Conservation (phyloP, 2,797 vertebrate species). For the Acipenser ruthenus region DNA sequence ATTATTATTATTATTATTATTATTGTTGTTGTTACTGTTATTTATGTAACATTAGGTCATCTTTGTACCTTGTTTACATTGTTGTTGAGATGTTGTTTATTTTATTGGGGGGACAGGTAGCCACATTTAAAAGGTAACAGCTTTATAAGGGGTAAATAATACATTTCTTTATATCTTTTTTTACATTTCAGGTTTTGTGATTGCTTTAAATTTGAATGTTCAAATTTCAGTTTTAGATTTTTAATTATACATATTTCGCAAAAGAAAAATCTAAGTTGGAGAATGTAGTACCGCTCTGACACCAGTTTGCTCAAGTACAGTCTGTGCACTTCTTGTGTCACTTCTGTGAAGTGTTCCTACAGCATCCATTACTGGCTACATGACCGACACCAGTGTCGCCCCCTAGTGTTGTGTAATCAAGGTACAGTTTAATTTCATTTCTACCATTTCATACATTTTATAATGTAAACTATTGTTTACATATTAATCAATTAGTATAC, state of each 20-base stretch:
- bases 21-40: conserved; percentile 32
- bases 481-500: conserved; percentile 40
- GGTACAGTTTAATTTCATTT: conserved; percentile 59
- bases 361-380: conserved; percentile 16
- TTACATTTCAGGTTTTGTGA: no score
- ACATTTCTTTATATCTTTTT: no score
- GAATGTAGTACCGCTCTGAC: conserved; percentile 24
- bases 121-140: conserved; percentile 31
- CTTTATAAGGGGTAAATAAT: not conserved
- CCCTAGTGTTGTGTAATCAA: conserved; percentile 36
- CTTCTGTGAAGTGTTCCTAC: conserved; percentile 67
- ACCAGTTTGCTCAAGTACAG: conserved; percentile 36
- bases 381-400: no score
- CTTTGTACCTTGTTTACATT: conserved; percentile 42
- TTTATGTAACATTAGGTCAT: conserved; percentile 39
- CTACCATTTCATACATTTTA: conserved; percentile 55
- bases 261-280: conserved; percentile 19
- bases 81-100: conserved; percentile 40
- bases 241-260: no score
- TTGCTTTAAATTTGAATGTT: no score
- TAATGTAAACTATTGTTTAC: conserved; percentile 46
- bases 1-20: conserved; percentile 38
- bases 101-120: conserved; percentile 47
- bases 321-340: conserved; percentile 50
- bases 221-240: no score